Percentiles rank a stretch among this genome's conserved stretches.
These are phyloP conservation scores for Paracentrotus lividus DNA, from an alignment of 53 echinoderm and acorn worm genomes.

Conservation along the genomic window DNA sequence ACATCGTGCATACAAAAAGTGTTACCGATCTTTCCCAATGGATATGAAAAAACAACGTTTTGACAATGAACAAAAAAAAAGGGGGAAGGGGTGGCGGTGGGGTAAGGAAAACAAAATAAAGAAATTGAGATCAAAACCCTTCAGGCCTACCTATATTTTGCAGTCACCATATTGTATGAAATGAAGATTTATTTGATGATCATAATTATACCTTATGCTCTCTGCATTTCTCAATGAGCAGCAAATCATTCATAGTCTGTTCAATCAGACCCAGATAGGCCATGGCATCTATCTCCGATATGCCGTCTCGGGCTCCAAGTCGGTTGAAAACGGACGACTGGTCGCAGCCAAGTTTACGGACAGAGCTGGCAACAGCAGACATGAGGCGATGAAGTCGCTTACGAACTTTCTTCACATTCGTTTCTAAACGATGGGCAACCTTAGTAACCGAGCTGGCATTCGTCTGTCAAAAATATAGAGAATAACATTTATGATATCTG, in stretches of 20 bases:
- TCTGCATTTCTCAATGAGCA: conserved; percentile 85
- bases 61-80: no score
- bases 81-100: no score
- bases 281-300: conserved; percentile 81
- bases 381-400: conserved; percentile 86
- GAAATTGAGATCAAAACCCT: no score
- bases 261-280: conserved; percentile 91
- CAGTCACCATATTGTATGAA: no score
- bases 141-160: no score
- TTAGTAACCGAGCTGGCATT: conserved; percentile 66
- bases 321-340: conserved; percentile 78
- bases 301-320: conserved; percentile 85
- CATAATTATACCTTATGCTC: conserved; percentile 87
- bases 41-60: no score
- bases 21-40: no score
- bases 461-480: conserved; percentile 58
- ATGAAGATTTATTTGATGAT: no score
- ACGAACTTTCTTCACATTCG: conserved; percentile 72
- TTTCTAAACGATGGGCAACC: conserved; percentile 69
- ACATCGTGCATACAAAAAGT: no score
- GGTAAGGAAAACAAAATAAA: no score
- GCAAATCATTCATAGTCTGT: conserved; percentile 86
- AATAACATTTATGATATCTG: no score
- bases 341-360: conserved; percentile 87
- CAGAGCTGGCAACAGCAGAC: conserved; percentile 79